Percentiles rank a stretch among this genome's conserved stretches.
Conservation (phyloP, 2,888 invertebrate species). For the Cryptocephalus primarius region DNA sequence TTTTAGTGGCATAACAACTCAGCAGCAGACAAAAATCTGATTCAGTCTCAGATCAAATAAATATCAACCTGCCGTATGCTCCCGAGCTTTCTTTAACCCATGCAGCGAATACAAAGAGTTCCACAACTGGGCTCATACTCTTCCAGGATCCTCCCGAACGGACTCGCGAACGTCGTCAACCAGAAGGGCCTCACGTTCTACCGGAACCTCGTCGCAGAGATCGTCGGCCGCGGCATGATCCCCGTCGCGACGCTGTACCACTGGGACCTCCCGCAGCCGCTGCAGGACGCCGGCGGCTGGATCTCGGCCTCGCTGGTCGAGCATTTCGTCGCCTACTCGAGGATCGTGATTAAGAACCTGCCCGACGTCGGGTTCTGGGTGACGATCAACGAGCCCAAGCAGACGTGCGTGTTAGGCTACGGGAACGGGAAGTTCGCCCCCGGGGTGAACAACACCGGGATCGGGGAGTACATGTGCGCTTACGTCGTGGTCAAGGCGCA, state of each 20-base stretch:
- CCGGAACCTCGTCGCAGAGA: slow-evolving; percentile 59
- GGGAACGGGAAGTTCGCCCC: slow-evolving; percentile 44
- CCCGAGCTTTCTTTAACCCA: no score
- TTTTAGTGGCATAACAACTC: no score
- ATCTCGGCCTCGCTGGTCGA: slow-evolving; percentile 47
- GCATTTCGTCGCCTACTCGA: slow-evolving; percentile 48
- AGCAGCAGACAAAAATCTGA: no score
- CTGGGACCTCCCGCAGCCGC: slow-evolving; percentile 18
- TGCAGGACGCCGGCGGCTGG: slow-evolving; percentile 48
- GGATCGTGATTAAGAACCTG: slow-evolving; percentile 43
- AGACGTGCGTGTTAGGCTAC: slow-evolving; percentile 35
- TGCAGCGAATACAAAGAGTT: not conserved
- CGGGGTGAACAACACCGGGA: slow-evolving; percentile 42
- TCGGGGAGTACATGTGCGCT: slow-evolving; percentile 51
- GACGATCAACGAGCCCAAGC: slow-evolving; percentile 53
- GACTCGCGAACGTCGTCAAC: slow-evolving; percentile 55
- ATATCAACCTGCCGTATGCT: no score
- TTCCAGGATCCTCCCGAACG: slow-evolving; percentile 55
- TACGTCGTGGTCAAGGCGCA: slow-evolving; percentile 56
- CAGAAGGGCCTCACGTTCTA: slow-evolving; percentile 64
- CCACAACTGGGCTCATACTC: not conserved
- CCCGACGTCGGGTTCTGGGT: slow-evolving; percentile 53
- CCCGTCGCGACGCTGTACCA: slow-evolving; percentile 56
- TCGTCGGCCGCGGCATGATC: slow-evolving; percentile 44
- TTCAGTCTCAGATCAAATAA: no score